Base-by-base conservation (phyloP, 2,113 vertebrate species). In the Hirundichthys speculiger region DNA sequence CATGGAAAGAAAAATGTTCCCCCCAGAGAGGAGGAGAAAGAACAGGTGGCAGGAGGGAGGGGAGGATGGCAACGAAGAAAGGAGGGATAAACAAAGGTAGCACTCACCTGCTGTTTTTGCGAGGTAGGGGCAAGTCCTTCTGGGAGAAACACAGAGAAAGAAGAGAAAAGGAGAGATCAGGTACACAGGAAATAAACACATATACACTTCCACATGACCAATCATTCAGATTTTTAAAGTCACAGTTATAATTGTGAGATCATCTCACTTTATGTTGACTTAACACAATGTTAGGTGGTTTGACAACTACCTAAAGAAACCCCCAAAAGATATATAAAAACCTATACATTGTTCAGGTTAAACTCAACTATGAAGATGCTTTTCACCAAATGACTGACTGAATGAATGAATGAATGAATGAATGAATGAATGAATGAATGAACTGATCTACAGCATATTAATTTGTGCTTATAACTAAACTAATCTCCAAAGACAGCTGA, bases 71-170 rank as follows among this genome's bases (percentile, higher is more conserved):
- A 34, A 25, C 18, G 38, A n/a, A 30, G 38, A 58, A n/a, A 20
- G 45, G 22, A 8, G 16, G 48, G 38, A 40, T 40, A 34, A 60
- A 25, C 13, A 4, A 38, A 73, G 41, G 38, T 47, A 64, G 72
- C 57, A 79, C 93, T 93, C 82, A 93, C 93, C 93, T 93, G 88
- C 92, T 93, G 89, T 80, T 93, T 75, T 93, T 93, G 73, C 91
- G 91, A 58, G 93, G 91, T 70, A 93, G 89, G 11, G 93, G 93
- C 76, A 93, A 86, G 83, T 93, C 93, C 93, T 93, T 90, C 87
- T 89, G 78, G 76, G 87, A 86, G 68, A 88, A 87, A 84, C 41
- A 67, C 55, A 74, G 50, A 73, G 30, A 62, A 51, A 81, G 45
- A 40, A 13, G 16, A 19, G 70, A 38, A 76, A 34, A 62, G 54